These are phyloP conservation scores for Zaprionus obscuricornis DNA, from an alignment of 2,888 invertebrate genomes.

Conservation along the genomic window DNA sequence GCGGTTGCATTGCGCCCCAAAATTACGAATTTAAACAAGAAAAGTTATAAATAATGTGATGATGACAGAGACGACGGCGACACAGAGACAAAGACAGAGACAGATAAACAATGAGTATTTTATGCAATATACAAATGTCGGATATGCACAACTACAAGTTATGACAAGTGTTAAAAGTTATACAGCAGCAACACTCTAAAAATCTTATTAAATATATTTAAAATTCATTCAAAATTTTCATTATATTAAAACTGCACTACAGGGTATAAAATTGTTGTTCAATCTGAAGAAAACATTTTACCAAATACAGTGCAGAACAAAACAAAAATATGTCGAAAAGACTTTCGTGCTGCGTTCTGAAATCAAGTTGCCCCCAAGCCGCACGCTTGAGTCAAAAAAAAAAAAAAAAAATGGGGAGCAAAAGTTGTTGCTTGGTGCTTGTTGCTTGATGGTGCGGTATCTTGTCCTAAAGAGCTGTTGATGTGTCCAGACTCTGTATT, in stretches of 20 bases:
- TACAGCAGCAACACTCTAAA: too few species aligned
- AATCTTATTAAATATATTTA: too few species aligned
- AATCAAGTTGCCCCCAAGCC: slow-evolving; percentile 60
- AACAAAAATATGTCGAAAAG: slow-evolving; percentile 30
- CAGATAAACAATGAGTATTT: too few species aligned
- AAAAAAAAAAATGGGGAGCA: not conserved
- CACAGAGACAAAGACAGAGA: slow-evolving; percentile 8
- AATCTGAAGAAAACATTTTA: not conserved
- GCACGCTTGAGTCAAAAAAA: slow-evolving; percentile 35
- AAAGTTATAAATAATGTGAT: slow-evolving; percentile 73
- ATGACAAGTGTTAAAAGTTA: too few species aligned
- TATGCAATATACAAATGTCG: too few species aligned
- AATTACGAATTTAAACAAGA: slow-evolving; percentile 74
- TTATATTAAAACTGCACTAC: too few species aligned
- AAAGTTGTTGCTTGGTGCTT: not conserved
- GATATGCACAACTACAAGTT: too few species aligned
- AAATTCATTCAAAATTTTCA: too few species aligned
- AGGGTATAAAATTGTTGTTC: too few species aligned
- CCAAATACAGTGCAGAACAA: slow-evolving; percentile 9
- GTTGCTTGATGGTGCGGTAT: slow-evolving; percentile 30
- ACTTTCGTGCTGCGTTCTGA: slow-evolving; percentile 50
- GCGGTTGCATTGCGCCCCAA: slow-evolving; percentile 46
- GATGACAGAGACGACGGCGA: slow-evolving; percentile 49
- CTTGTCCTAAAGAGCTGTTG: slow-evolving; percentile 64
- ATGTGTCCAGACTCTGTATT: slow-evolving; percentile 39